Percentiles rank a stretch among this genome's conserved stretches.
Evolutionary conservation across 35 echinoderm and acorn worm genomes (phyloP).

Genomic region (Holothuria glaberrima): DNA sequence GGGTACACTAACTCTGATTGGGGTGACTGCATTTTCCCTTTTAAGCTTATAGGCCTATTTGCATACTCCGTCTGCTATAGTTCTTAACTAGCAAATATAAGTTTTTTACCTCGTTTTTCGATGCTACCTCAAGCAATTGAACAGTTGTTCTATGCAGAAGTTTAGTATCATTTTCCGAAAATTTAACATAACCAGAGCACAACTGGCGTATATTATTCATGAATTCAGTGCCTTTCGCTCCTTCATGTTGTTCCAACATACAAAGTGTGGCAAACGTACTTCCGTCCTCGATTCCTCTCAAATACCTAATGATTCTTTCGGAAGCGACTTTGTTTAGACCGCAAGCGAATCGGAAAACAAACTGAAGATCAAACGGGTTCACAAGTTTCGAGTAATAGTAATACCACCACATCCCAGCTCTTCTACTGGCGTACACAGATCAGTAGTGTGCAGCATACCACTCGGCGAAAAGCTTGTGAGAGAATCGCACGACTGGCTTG

Average conservation of each 20-base stretch:
- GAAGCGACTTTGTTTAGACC: neutral
- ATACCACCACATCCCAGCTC: neutral
- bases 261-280: constrained; percentile 2
- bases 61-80: too few relatives aligned
- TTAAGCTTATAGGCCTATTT: too few relatives aligned
- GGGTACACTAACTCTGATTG: too few relatives aligned
- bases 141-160: neutral
- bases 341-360: constrained; percentile 18
- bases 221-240: neutral
- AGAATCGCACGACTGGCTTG: neutral
- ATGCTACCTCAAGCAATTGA: neutral
- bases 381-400: neutral
- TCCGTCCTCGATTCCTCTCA: neutral
- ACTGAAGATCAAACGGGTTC: constrained; percentile 1
- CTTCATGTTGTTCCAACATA: constrained; percentile 3
- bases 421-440: neutral
- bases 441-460: neutral
- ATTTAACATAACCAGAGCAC: neutral
- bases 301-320: neutral
- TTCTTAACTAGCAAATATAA: too few relatives aligned
- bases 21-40: too few relatives aligned
- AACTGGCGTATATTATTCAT: neutral
- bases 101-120: constrained; percentile 5
- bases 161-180: neutral
- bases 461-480: constrained; percentile 5